Base-by-base conservation (phyloP, 2,113 vertebrate species). In the Periophthalmus modestus region DNA sequence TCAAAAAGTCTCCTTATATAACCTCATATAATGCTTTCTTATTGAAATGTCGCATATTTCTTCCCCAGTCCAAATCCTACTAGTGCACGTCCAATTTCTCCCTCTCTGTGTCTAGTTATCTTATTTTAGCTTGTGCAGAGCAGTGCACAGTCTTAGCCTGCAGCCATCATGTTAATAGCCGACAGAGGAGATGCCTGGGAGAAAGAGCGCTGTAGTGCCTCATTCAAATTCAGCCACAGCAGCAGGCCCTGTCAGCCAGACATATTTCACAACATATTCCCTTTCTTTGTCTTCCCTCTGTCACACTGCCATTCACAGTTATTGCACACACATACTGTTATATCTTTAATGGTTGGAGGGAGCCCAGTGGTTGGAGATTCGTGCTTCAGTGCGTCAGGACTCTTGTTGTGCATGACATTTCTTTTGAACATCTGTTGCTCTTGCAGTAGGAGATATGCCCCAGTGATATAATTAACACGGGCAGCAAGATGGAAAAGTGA, bases 191-290 rank as follows among this genome's bases (percentile, higher is more conserved):
- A 59, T 63, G 69, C 76, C 65, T 73, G 46, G 54, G 72, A 80
- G 68, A 69, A 58, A 72, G 24, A n/a, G 52, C 18, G 52, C 74
- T 61, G 34, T 55, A 71, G 54, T 69, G 77, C 62, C 70, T 79
- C 77, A 74, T 85, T 72, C 80, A 82, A 75, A 80, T 80, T 80
- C 71, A 76, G 65, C 68, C 58, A 24, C 69, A 72, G 68, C 69
- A 69, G 69, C 71, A 69, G 52, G n/a, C 57, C 47, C 74, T 52
- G 2, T 69, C 63, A 55, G 24, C 24, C 18, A 65, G 71, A 57
- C 43, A 65, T 39, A 65, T 65, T 65, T 39, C 62, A 15, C 48
- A 55, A 46, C 57, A 72, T n/a, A 77, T 77, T 70, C 59, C 55
- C 69, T 4, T 14, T 68, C 65, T 36, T 34, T 46, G 68, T 69